phyloP scores from a whole-genome alignment of 2,797 vertebrate species.

The Denticeps clupeoides region DNA sequence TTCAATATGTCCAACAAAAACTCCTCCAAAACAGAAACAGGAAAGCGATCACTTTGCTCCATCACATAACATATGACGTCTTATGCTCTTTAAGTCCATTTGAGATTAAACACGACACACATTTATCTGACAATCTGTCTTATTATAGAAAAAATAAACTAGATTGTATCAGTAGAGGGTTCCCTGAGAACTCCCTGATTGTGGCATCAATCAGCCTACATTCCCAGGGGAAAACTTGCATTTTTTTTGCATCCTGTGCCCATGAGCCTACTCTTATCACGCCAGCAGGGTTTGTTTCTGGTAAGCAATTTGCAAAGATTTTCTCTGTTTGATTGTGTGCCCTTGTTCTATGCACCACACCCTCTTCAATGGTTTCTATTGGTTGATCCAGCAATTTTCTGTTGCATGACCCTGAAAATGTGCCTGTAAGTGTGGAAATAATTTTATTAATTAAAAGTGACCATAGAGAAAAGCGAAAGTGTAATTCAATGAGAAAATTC shows the following conservation, averaged over 20 bases:
- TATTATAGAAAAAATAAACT: slow-evolving; percentile 15
- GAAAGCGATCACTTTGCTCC: too few relatives aligned
- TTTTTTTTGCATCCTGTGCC: slow-evolving; percentile 2
- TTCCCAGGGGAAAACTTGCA: slow-evolving; percentile 12
- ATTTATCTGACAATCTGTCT: neutral
- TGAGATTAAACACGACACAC: too few relatives aligned
- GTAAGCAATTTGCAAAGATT: slow-evolving; percentile 28
- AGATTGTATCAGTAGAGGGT: slow-evolving; percentile 10
- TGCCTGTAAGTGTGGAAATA: too few relatives aligned
- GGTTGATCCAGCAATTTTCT: too few relatives aligned
- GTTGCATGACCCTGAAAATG: too few relatives aligned
- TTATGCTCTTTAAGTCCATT: too few relatives aligned
- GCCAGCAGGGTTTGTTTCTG: slow-evolving; percentile 21
- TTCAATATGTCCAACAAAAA: neutral
- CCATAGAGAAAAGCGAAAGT: too few relatives aligned
- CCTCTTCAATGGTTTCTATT: neutral
- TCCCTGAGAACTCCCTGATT: neutral
- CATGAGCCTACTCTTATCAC: slow-evolving; percentile 23
- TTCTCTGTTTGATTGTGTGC: slow-evolving; percentile 7
- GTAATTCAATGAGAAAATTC: too few relatives aligned
- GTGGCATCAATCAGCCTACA: slow-evolving; percentile 8
- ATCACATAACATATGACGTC: too few relatives aligned
- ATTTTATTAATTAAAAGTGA: too few relatives aligned
- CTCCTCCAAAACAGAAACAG: too few relatives aligned
- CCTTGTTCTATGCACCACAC: slow-evolving; percentile 16